A percentile compares a stretch with the other conserved stretches of the same genome.
Conservation (phyloP, 2,888 invertebrate species). For the Exocentrus adspersus region DNA sequence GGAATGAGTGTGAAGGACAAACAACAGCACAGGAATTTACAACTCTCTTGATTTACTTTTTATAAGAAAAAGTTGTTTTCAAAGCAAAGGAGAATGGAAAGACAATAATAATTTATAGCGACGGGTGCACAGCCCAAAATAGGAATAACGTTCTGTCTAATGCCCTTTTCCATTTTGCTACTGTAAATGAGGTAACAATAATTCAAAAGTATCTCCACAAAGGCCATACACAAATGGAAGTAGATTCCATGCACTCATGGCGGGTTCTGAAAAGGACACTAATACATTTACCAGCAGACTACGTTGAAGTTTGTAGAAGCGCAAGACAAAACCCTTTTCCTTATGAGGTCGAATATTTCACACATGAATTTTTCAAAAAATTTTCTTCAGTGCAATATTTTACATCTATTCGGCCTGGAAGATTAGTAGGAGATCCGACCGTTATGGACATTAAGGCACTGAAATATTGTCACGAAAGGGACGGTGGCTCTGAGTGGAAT, state of each 20-base stretch:
- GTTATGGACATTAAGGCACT: constrained; percentile 23
- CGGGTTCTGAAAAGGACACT: constrained; percentile 2
- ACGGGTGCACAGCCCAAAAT: constrained; percentile 31
- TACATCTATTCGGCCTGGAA: constrained; percentile 21
- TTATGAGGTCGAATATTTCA: constrained; percentile 10
- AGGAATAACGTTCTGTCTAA: constrained; percentile 21
- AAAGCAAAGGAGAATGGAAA: constrained; percentile 10
- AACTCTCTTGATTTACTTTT: constrained; percentile 6
- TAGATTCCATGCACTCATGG: constrained; percentile 18
- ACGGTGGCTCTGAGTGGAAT: too few relatives aligned
- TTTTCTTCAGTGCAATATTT: constrained; percentile 6
- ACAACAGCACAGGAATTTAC: constrained; percentile 20
- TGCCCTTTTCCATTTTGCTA: constrained; percentile 22
- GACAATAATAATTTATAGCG: constrained; percentile 26
- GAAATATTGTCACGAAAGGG: too few relatives aligned
- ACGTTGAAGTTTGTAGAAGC: constrained; percentile 8
- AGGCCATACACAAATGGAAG: constrained; percentile 21
- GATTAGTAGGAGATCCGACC: constrained; percentile 19
- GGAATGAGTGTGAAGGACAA: constrained; percentile 23
- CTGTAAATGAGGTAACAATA: constrained; percentile 13
- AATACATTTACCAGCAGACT: constrained; percentile 19
- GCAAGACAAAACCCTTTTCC: constrained; percentile 8
- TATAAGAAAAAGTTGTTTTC: constrained; percentile 15
- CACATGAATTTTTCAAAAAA: constrained; percentile 12
- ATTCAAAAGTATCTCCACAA: constrained; percentile 17